Evolutionary conservation across 1,140 invertebrate species (phyloP).

Genomic region (Drosophila funebris): DNA sequence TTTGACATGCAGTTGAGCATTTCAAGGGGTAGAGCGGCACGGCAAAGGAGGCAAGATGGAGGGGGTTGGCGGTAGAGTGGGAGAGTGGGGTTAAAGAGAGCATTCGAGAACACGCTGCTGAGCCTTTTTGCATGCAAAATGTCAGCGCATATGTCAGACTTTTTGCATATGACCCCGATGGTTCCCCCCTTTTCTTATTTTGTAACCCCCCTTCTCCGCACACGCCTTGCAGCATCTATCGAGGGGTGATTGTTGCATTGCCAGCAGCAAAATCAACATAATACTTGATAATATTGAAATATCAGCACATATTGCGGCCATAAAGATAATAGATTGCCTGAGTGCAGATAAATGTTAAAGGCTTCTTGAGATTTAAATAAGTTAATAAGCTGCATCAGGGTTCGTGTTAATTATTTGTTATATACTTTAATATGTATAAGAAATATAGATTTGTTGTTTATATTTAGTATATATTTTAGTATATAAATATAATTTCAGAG

Average conservation of each 20-base stretch:
- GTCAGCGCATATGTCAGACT: slow-evolving; percentile 80
- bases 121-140: slow-evolving; percentile 82
- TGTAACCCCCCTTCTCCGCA: neutral
- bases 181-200: neutral
- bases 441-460: too few species aligned
- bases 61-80: neutral
- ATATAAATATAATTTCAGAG: too few species aligned
- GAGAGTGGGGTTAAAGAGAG: slow-evolving; percentile 13
- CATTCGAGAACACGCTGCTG: slow-evolving; percentile 50
- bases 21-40: neutral
- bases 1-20: slow-evolving; percentile 70
- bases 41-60: slow-evolving; percentile 7
- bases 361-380: neutral
- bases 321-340: slow-evolving; percentile 1
- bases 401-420: too few species aligned
- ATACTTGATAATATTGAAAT: slow-evolving; percentile 38
- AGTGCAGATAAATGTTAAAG: neutral
- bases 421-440: too few species aligned
- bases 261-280: neutral
- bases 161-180: slow-evolving; percentile 75
- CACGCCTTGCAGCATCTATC: neutral
- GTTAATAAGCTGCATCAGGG: too few species aligned
- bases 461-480: too few species aligned
- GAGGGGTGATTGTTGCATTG: slow-evolving; percentile 40
- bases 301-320: slow-evolving; percentile 31